Conservation (phyloP, 2,888 invertebrate species). For the Sminthurinus aureus region DNA sequence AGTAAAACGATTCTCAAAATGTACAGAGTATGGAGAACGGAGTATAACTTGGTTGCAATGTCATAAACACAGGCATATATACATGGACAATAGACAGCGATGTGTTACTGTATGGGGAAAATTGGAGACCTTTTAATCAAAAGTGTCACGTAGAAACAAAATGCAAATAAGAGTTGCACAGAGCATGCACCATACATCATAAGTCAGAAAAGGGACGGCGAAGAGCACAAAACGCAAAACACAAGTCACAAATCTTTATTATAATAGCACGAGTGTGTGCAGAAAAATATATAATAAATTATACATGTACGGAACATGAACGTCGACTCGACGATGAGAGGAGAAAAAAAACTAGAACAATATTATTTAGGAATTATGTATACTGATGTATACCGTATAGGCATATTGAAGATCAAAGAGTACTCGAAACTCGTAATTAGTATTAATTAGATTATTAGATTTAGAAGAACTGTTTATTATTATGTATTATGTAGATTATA, state of each 20-base stretch:
- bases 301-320: neutral
- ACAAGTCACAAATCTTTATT: neutral
- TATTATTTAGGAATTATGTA: neutral
- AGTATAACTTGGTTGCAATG: too few relatives aligned
- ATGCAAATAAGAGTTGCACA: neutral
- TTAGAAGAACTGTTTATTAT: neutral
- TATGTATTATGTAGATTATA: too few relatives aligned
- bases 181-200: too few relatives aligned
- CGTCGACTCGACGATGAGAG: neutral
- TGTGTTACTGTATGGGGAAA: too few relatives aligned
- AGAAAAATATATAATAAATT: neutral
- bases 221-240: too few relatives aligned
- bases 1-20: too few relatives aligned
- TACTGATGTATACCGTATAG: neutral
- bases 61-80: too few relatives aligned
- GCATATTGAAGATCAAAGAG: neutral
- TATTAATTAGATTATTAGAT: neutral
- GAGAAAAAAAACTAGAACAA: neutral
- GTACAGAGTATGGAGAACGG: too few relatives aligned
- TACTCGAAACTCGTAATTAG: neutral
- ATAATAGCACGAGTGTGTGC: too few relatives aligned
- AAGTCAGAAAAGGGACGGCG: too few relatives aligned
- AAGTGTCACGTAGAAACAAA: slow-evolving; percentile 12
- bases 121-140: neutral
- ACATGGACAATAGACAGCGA: too few relatives aligned